These are phyloP conservation scores for Papilio elwesi DNA, from an alignment of 2,888 invertebrate species.

Conservation along the genomic window DNA sequence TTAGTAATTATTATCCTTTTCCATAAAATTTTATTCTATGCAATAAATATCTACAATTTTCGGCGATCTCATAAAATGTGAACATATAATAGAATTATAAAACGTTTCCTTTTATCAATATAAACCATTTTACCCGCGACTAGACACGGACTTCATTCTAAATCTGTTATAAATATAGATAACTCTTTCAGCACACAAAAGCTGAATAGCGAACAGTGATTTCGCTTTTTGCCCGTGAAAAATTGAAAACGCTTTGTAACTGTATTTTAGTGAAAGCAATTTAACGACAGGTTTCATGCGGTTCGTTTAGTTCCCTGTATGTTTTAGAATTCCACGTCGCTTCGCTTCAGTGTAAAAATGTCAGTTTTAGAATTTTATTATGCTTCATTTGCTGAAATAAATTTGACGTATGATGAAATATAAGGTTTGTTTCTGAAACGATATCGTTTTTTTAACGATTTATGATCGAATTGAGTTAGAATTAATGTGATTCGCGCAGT, in stretches of 20 bases:
- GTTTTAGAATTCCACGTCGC: slow-evolving; percentile 31
- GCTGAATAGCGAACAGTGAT: slow-evolving; percentile 46
- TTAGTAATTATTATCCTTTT: too few relatives aligned
- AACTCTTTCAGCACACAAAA: slow-evolving; percentile 46
- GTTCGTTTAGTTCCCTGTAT: slow-evolving; percentile 47
- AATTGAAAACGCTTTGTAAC: slow-evolving; percentile 61
- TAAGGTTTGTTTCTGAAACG: too few relatives aligned
- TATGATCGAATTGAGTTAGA: too few relatives aligned
- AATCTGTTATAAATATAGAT: slow-evolving; percentile 38
- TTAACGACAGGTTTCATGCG: slow-evolving; percentile 49
- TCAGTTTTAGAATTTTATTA: slow-evolving; percentile 21
- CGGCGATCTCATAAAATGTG: background rate
- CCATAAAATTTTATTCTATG: too few relatives aligned
- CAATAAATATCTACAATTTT: background rate
- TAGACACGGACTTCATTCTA: slow-evolving; percentile 16
- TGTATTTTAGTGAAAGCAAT: slow-evolving; percentile 52
- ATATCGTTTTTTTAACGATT: too few relatives aligned
- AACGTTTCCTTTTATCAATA: background rate
- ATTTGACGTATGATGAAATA: too few relatives aligned
- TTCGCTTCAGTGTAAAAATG: background rate
- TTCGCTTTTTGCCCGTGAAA: slow-evolving; percentile 49
- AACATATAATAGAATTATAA: slow-evolving; percentile 1
- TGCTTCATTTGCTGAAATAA: slow-evolving; percentile 10
- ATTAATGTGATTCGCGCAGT: too few relatives aligned
- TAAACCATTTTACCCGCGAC: slow-evolving; percentile 15